Evolutionary conservation across 2,888 invertebrate species (phyloP), one percentile per base, ranked within the genome.

Genomic region (Patella caerulea): DNA sequence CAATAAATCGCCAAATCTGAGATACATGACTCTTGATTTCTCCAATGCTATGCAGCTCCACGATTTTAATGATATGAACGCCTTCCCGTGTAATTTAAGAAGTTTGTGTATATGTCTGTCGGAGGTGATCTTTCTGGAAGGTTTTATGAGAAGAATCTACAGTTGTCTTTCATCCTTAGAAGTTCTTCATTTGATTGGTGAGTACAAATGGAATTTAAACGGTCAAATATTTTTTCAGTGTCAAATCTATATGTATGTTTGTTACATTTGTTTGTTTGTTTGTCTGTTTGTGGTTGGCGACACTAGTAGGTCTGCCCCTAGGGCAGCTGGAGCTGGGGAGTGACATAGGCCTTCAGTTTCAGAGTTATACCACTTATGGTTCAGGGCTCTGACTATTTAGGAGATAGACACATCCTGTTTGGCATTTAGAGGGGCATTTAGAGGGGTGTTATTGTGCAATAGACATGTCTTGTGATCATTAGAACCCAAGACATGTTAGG

Each of bases 71-170:
- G 98, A 98, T 92, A 95, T 99, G 94, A 97, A 99, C 93, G 96
- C 98, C 24, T 99, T 99, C 91, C 99, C 99, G 3, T 98, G 99
- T 14, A 98, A 99, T 92, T 93, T 99, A 79, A 95, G 95, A 72
- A 98, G 98, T 92, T 94, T 98, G 93, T 97, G 97, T 91, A 96
- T 99, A 89, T 99, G 99, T 86, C 93, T 99, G 69, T 98, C 98
- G 0, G 99, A 99, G 92, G 98, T 99, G 83, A 99, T 99, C 92
- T 99, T 99, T 93, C 97, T 99, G 96, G 99, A 99, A 92, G 99
- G 99, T 17, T 99, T 99, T 92, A 98, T 99, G 97, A 93, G 99
- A 84, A 98, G 99, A 93, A 99, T 99, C 83, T 99, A 99, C 92
- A 99, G 99, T 92, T 99, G 99, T 90, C 98, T 99, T 89, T 99